Conservation (phyloP, 1,140 invertebrate genomes). For the Drosophila carrolli region DNA sequence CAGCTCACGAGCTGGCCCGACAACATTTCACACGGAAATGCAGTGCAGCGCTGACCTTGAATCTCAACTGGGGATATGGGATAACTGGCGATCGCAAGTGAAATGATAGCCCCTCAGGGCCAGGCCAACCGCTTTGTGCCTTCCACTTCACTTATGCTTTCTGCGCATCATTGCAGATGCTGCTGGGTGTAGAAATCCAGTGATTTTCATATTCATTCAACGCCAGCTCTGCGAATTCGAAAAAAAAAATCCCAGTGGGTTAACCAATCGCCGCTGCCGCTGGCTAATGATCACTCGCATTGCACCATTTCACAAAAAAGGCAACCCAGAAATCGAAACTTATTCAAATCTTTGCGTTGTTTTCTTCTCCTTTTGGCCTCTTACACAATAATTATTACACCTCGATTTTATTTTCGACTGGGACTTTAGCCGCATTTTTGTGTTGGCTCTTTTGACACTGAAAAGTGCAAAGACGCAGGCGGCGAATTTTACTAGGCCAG, state of each 20-base stretch:
- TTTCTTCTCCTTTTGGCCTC: conserved; percentile 41
- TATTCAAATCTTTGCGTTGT: conserved; percentile 70
- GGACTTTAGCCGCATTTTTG: conserved; percentile 31
- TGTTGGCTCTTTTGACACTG: conserved; percentile 67
- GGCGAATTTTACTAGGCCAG: conserved; percentile 61
- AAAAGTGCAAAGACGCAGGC: conserved; percentile 65
- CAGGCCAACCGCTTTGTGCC: conserved; percentile 43
- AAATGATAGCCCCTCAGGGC: conserved; percentile 71
- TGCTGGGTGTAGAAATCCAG: conserved; percentile 67
- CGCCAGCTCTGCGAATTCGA: conserved; percentile 68
- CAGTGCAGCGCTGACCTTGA: conserved; percentile 65
- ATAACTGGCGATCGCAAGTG: conserved; percentile 65
- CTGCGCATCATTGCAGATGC: conserved; percentile 58
- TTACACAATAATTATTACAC: conserved; percentile 73
- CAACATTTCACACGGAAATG: conserved; percentile 78
- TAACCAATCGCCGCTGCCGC: conserved; percentile 58
- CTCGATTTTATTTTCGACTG: conserved; percentile 44
- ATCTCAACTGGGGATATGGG: conserved; percentile 37
- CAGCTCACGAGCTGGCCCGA: conserved; percentile 44
- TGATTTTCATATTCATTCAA: conserved; percentile 77
- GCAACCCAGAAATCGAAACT: conserved; percentile 45
- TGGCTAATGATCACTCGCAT: conserved; percentile 71
- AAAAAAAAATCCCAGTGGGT: conserved; percentile 48
- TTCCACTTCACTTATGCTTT: conserved; percentile 37
- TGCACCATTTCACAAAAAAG: conserved; percentile 62